A percentile compares a stretch with the other conserved stretches of the same genome.
These are phyloP conservation scores for Macrobrachium rosenbergii DNA, from an alignment of 1,140 invertebrate species.

Conservation along the genomic window DNA sequence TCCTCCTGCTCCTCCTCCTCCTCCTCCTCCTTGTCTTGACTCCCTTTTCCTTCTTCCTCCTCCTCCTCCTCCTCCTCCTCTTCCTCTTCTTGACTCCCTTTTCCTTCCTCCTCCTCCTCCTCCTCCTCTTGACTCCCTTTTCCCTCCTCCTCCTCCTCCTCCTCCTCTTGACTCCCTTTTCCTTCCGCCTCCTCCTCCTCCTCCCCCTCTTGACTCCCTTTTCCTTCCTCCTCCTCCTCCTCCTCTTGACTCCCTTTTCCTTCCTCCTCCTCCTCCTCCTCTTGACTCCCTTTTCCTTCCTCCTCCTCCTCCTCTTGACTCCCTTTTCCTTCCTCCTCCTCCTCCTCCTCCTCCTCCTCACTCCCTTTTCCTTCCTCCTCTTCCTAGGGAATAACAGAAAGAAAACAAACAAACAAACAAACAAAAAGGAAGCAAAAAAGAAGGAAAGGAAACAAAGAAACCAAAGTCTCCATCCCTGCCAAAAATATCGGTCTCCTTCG, in stretches of 20 bases:
- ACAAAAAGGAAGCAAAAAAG: no score
- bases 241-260: constrained; percentile 8
- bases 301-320: no score
- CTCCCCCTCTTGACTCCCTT: no score
- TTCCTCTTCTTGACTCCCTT: background rate
- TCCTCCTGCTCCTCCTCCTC: background rate
- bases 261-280: background rate
- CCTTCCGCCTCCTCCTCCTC: no score
- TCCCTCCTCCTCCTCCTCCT: constrained; percentile 7
- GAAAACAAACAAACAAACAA: no score
- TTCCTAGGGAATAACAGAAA: no score
- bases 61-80: background rate
- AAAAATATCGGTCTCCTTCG: no score
- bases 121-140: no score
- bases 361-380: background rate
- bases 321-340: background rate
- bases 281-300: background rate
- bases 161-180: background rate
- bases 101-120: background rate
- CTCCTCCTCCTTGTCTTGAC: background rate
- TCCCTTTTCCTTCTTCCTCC: background rate
- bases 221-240: no score
- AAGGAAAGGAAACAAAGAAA: no score
- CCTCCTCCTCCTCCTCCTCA: background rate
- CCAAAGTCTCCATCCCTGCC: no score